Evolutionary conservation across 1,140 invertebrate species (phyloP).

Genomic region (Apolygus lucorum): DNA sequence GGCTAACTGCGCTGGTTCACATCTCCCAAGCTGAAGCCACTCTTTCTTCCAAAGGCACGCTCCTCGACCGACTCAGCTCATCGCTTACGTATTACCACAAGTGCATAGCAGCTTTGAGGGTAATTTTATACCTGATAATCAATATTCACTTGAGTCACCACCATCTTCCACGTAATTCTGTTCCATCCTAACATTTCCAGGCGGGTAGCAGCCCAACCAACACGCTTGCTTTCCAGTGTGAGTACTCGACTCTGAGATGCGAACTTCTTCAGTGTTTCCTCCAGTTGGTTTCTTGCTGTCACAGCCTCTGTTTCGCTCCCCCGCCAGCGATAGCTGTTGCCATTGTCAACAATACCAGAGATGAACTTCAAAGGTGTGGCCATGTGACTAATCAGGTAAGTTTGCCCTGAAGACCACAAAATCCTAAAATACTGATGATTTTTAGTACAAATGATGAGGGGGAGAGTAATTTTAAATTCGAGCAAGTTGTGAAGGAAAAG

Average conservation of each 20-base stretch:
- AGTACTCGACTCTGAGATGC: conserved; percentile 62
- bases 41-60: conserved; percentile 34
- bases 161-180: neutral
- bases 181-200: conserved; percentile 37
- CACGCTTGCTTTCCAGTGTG: conserved; percentile 65
- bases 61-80: conserved; percentile 51
- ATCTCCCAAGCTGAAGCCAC: conserved; percentile 45
- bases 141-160: neutral
- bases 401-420: neutral
- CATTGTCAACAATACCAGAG: conserved; percentile 64
- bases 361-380: conserved; percentile 73
- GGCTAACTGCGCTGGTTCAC: conserved; percentile 68
- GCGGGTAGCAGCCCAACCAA: conserved; percentile 57
- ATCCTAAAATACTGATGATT: too few relatives aligned
- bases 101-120: conserved; percentile 61
- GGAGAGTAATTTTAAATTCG: too few relatives aligned
- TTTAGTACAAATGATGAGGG: too few relatives aligned
- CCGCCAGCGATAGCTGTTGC: conserved; percentile 83
- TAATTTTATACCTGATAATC: conserved; percentile 36
- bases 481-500: too few relatives aligned
- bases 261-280: conserved; percentile 68
- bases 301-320: conserved; percentile 77
- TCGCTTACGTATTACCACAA: conserved; percentile 53
- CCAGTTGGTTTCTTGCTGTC: conserved; percentile 65
- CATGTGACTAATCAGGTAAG: conserved; percentile 65